Evolutionary conservation across 2,888 invertebrate genomes (phyloP).

Genomic region (Leucophenga montana): DNA sequence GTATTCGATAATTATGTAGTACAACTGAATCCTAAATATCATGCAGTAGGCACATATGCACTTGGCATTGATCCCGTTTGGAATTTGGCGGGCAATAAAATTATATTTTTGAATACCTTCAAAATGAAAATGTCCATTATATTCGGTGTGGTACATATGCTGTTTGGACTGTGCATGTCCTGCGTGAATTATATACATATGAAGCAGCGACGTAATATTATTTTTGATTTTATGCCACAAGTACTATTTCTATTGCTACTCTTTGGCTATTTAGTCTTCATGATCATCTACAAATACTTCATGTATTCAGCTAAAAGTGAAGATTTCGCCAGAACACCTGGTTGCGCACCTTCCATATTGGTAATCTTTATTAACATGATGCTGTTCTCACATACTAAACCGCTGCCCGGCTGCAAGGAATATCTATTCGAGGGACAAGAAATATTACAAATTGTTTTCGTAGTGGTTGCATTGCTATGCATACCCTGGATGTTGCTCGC

Average conservation of each 20-base stretch:
- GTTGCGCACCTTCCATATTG: slow-evolving; percentile 83
- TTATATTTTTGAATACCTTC: slow-evolving; percentile 94
- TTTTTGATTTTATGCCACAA: slow-evolving; percentile 93
- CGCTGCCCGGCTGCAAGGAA: slow-evolving; percentile 75
- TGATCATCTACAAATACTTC: slow-evolving; percentile 95
- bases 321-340: slow-evolving; percentile 73
- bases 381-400: slow-evolving; percentile 76
- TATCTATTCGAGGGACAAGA: slow-evolving; percentile 83
- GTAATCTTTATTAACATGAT: slow-evolving; percentile 88
- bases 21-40: slow-evolving; percentile 70
- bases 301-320: slow-evolving; percentile 75
- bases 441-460: slow-evolving; percentile 82
- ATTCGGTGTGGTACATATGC: slow-evolving; percentile 94
- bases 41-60: slow-evolving; percentile 78
- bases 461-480: slow-evolving; percentile 86
- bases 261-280: slow-evolving; percentile 92
- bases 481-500: slow-evolving; percentile 95
- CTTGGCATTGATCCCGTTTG: slow-evolving; percentile 88
- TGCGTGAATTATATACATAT: slow-evolving; percentile 84
- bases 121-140: slow-evolving; percentile 98
- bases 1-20: slow-evolving; percentile 33
- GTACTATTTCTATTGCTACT: slow-evolving; percentile 87
- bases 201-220: slow-evolving; percentile 78
- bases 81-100: slow-evolving; percentile 89
- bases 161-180: slow-evolving; percentile 91